These are phyloP conservation scores for Sardinella longiceps DNA, from an alignment of 2,797 vertebrate species.

Conservation along the genomic window DNA sequence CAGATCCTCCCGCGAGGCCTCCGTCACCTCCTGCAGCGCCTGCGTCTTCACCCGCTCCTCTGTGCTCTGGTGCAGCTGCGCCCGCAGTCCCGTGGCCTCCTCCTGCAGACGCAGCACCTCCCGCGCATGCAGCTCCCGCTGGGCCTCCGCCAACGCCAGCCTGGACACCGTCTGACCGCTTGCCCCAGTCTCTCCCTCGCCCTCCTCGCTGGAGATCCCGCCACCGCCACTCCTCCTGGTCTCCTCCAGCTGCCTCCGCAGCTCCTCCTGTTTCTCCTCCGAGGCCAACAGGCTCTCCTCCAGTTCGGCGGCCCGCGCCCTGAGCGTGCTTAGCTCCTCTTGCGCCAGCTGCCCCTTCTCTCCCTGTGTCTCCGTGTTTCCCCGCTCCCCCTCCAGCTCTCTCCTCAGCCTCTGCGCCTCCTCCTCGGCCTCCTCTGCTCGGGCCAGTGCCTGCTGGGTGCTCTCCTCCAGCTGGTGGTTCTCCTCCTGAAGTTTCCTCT, in stretches of 20 bases:
- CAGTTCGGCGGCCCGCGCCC: conserved; percentile 40
- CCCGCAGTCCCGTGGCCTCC: conserved; percentile 76
- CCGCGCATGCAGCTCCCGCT: conserved; percentile 75
- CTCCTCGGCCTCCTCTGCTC: conserved; percentile 71
- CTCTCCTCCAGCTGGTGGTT: conserved; percentile 78
- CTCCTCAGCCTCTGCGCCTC: conserved; percentile 68
- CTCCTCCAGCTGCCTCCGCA: conserved; percentile 52
- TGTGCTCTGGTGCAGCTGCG: conserved; percentile 71
- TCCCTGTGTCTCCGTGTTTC: conserved; percentile 53
- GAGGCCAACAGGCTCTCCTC: conserved; percentile 63
- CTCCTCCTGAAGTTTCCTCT: conserved; percentile 73
- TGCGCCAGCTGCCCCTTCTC: not conserved
- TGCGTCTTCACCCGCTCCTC: conserved; percentile 78
- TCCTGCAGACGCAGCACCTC: conserved; percentile 78
- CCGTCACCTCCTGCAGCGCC: conserved; percentile 75
- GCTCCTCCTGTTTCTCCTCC: conserved; percentile 70
- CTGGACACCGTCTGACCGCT: conserved; percentile 61
- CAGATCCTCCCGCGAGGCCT: conserved; percentile 78
- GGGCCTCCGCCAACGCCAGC: conserved; percentile 78
- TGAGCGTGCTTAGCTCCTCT: not conserved
- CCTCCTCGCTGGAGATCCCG: not conserved
- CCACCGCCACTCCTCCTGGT: conserved; percentile 60
- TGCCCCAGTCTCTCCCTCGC: conserved; percentile 49
- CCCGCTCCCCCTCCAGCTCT: conserved; percentile 72
- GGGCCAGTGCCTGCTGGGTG: conserved; percentile 68